A percentile compares a stretch with the other conserved stretches of the same genome.
These are phyloP conservation scores for Antrozous pallidus DNA, from an alignment of 2,797 vertebrate species.

Conservation along the genomic window DNA sequence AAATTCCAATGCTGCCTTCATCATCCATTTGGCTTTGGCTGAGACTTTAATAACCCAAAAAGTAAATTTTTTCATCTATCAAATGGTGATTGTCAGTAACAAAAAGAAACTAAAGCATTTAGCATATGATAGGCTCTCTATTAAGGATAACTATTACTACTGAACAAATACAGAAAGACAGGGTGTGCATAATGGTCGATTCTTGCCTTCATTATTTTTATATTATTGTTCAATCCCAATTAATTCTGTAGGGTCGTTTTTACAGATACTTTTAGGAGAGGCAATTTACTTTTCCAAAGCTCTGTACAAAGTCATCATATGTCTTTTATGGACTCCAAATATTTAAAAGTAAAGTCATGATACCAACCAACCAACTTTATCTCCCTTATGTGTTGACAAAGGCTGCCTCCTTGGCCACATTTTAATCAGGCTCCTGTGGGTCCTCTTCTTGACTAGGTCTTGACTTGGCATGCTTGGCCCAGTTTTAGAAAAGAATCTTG, in stretches of 20 bases:
- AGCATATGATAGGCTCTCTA: background rate
- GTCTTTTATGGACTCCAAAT: background rate
- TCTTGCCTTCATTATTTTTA: background rate
- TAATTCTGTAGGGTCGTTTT: background rate
- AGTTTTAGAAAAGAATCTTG: background rate
- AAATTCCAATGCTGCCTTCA: background rate
- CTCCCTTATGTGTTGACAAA: background rate
- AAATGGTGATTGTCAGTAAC: background rate
- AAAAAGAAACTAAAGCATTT: background rate
- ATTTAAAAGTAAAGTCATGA: background rate
- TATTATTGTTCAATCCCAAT: background rate
- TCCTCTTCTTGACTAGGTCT: background rate
- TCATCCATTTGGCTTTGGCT: background rate
- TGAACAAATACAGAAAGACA: background rate
- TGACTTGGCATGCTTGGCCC: background rate
- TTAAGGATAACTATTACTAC: background rate
- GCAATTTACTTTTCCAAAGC: background rate
- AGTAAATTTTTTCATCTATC: background rate
- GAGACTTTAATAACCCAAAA: background rate
- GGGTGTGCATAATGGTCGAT: background rate
- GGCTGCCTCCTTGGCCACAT: background rate
- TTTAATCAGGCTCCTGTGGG: background rate
- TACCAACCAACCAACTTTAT: background rate
- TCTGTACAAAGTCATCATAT: background rate
- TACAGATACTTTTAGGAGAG: background rate